Evolutionary conservation across 2,113 vertebrate species (phyloP), one percentile per base, ranked within the genome.

Genomic region (Brachypteracias leptosomus): DNA sequence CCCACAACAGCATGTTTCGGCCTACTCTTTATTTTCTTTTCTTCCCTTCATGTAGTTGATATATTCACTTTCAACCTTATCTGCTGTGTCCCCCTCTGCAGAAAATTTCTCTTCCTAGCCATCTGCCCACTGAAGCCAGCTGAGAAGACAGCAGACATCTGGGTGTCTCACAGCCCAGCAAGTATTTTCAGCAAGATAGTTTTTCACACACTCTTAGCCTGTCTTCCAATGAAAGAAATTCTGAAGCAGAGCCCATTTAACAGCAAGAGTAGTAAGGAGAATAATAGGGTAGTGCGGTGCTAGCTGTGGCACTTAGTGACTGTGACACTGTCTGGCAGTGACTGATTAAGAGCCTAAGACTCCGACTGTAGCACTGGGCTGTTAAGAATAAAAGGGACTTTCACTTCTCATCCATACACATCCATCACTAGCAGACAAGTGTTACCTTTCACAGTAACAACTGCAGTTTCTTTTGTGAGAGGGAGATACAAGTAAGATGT

Each of bases 311-410:
- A 11, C 84, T 65, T 5, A 11, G 77, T n/a, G 81, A 70, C 91
- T 73, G 91, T 88, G 95, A 73, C 85, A 65, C 77, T 21, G 40
- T 3, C 70, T 89, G 93, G 40, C 93, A 76, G 1, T 94, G 96
- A 96, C 54, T 57, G 91, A 97, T 96, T 40, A 88, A 96, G 91
- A 95, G 81, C 40, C 29, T 80, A 46, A 49, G 95, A 46, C 58
- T 94, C 87, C 46, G 54, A 35, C 81, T 40, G 73, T 91, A 91
- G 77, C 87, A 91, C 54, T 79, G 54, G 66, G 74, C 77, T 94
- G 84, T 82, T 83, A 21, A 40, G 74, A 95, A 79, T 93, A 85
- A 96, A 91, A 91, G 0, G 22, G 94, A 65, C 93, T 94, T 83
- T 95, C 74, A 20, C 71, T 95, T 70, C 81, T 94, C 70, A 14